These are phyloP conservation scores for Syndactyla subalaris DNA, from an alignment of 2,797 vertebrate genomes.

Conservation along the genomic window DNA sequence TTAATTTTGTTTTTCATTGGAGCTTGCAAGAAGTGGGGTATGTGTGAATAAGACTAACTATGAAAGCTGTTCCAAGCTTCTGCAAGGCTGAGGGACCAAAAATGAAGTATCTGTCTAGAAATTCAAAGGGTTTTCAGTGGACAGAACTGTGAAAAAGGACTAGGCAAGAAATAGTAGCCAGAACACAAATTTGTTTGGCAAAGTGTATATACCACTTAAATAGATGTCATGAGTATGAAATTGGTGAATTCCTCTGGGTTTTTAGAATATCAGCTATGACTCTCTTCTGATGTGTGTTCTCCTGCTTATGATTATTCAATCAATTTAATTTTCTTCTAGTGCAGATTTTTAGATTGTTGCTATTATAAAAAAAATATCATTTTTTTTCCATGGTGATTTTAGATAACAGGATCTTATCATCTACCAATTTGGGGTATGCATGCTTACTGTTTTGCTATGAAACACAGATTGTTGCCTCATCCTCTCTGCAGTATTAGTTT, in stretches of 20 bases:
- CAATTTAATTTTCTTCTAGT: neutral
- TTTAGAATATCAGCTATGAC: neutral
- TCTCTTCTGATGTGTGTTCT: neutral
- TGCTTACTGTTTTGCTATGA: neutral
- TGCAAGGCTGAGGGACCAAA: neutral
- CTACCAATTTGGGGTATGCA: neutral
- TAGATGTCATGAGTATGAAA: neutral
- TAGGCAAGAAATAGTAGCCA: neutral
- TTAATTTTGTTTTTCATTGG: neutral
- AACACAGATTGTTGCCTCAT: neutral
- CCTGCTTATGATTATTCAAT: neutral
- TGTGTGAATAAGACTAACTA: neutral
- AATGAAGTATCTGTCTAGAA: neutral
- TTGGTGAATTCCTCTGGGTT: neutral
- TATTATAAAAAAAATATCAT: neutral
- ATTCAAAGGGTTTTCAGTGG: neutral
- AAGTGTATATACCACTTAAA: neutral
- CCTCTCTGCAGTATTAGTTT: neutral
- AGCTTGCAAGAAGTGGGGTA: neutral
- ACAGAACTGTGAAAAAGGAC: neutral
- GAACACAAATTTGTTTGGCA: neutral
- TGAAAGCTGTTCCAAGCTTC: neutral
- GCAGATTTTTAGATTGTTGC: neutral
- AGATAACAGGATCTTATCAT: neutral
- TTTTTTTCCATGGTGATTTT: neutral